Percentiles rank a stretch among this genome's conserved stretches.
phyloP scores from a whole-genome alignment of 2,113 vertebrate genomes.

The Paradisaea rubra region DNA sequence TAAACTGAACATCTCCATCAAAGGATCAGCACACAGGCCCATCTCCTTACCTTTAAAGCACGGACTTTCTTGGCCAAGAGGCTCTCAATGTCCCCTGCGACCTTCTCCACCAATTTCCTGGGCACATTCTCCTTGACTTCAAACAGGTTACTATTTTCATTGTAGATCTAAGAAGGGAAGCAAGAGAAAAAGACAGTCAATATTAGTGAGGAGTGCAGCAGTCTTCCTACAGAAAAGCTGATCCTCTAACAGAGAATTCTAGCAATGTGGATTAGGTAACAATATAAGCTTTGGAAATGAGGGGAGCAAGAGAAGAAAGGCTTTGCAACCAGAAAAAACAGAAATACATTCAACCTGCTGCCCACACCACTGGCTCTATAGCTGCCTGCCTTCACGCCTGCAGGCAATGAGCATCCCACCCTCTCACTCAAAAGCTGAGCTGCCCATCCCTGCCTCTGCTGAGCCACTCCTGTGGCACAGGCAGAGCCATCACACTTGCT shows the following conservation, averaged over 20 bases:
- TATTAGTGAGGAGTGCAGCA: neutral
- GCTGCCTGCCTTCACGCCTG: neutral
- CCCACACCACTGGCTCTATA: neutral
- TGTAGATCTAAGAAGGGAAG: conserved; percentile 86
- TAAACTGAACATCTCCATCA: neutral
- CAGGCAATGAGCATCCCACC: neutral
- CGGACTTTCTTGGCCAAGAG: conserved; percentile 94
- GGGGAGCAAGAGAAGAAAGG: neutral
- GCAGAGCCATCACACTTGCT: neutral
- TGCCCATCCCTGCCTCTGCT: neutral
- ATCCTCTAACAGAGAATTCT: neutral
- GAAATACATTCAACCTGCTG: neutral
- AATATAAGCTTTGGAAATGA: neutral
- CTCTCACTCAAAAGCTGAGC: neutral
- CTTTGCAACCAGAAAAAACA: neutral
- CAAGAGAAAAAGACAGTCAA: conserved; percentile 4
- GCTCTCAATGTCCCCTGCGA: conserved; percentile 91
- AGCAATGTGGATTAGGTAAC: neutral
- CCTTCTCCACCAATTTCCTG: conserved; percentile 91
- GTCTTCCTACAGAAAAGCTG: neutral
- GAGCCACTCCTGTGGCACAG: neutral
- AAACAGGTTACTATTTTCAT: conserved; percentile 92
- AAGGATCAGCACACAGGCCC: neutral
- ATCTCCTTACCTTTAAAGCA: conserved; percentile 88
- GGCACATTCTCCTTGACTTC: conserved; percentile 92